Evolutionary conservation across 2,797 vertebrate species (phyloP).

Genomic region (Lagothrix lagotricha): DNA sequence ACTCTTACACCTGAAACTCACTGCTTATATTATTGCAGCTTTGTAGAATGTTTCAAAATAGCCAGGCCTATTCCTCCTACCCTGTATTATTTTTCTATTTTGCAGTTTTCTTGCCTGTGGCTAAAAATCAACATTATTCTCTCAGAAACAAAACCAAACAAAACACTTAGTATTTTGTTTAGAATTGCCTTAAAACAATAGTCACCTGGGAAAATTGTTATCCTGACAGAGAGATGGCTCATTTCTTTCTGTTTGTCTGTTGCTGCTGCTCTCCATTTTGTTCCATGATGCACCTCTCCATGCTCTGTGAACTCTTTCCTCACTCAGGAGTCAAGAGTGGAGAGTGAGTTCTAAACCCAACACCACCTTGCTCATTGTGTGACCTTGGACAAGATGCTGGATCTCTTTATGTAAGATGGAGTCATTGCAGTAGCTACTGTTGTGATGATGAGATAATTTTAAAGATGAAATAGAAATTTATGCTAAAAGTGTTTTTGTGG

Average conservation of each 20-base stretch:
- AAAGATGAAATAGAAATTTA: constrained; percentile 34
- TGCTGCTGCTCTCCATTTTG: background rate
- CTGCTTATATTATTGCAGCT: background rate
- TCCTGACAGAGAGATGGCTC: background rate
- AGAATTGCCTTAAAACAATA: background rate
- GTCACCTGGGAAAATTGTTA: background rate
- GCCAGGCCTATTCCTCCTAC: background rate
- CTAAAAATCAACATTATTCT: background rate
- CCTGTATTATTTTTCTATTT: background rate
- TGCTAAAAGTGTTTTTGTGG: background rate
- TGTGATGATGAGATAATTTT: background rate
- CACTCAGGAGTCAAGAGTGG: background rate
- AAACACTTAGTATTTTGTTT: background rate
- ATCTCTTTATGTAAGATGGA: background rate
- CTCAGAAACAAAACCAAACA: background rate
- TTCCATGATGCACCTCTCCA: background rate
- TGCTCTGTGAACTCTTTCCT: background rate
- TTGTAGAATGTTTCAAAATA: background rate
- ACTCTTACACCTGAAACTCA: background rate
- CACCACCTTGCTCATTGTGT: background rate
- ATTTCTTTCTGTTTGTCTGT: background rate
- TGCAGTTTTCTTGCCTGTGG: background rate
- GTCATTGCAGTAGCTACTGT: background rate
- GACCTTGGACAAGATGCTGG: background rate
- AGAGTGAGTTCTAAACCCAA: background rate